Base-by-base conservation (phyloP, 1,140 invertebrate species). In the Bombus balteatus region DNA sequence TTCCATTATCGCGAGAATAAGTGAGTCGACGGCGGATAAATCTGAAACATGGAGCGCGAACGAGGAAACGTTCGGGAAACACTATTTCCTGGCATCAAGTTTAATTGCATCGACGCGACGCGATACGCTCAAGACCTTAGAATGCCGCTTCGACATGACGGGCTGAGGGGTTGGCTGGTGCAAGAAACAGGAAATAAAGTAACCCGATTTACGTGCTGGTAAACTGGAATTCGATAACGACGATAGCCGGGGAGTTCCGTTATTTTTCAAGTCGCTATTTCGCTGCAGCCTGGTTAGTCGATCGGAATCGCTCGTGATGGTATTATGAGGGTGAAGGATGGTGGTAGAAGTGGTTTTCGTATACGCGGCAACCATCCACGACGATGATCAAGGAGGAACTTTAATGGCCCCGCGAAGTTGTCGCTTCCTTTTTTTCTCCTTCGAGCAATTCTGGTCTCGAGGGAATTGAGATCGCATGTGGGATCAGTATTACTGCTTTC, bases 151-250 rank as follows among this genome's bases (percentile, higher is more conserved):
- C 37, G 47, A 39, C 70, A 18, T 15, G 43, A 57, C n/a, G 43
- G 37, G 9, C 1, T 1, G 12, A 28, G 15, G 47, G 66, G 25
- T 9, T 10, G 66, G 47, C 3, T 10, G 78, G 47, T 12, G 43
- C 34, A 70, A 83, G 73, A 78, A 78, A 22, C 82, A 65, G 73
- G 73, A 78, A 84, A 79, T 84, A 84, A 79, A 78, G 66, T 79
- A 79, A 79, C 66, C 75, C 82, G 81, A 83, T 83, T 83, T 77
- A 83, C 62, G 81, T 53, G 81, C 71, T 28, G 81, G 32, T 75
- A 76, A 83, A 76, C 81, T 77, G 65, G 28, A 22, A 77, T 57
- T 75, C 82, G 82, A 83, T 83, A 78, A 53, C 82, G 65, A 68
- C 74, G 82, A 59, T 83, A 70, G 39, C 25, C 82, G 25, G n/a